Evolutionary conservation across 2,113 vertebrate genomes (phyloP).

Genomic region (Heptranchias perlo): DNA sequence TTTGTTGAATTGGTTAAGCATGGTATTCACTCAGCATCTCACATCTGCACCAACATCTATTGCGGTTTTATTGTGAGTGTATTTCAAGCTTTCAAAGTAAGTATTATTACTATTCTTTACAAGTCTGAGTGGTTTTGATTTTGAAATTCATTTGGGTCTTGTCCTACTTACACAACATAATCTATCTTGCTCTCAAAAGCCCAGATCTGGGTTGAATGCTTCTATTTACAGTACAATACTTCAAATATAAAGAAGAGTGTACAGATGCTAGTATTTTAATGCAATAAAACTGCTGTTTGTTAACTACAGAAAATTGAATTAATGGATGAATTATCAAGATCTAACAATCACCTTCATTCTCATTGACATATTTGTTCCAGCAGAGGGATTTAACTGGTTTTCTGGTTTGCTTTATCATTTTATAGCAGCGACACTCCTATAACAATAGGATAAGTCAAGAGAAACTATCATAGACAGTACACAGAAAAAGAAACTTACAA

Average conservation of each 20-base stretch:
- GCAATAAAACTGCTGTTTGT: not conserved
- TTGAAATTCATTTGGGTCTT: slow-evolving; percentile 33
- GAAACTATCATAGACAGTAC: not conserved
- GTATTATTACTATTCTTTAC: not conserved
- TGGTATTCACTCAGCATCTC: not conserved
- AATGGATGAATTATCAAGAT: slow-evolving; percentile 21
- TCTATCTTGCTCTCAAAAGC: slow-evolving; percentile 19
- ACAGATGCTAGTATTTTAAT: not conserved
- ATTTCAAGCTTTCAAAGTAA: not conserved
- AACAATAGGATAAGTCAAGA: not conserved
- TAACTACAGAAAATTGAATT: slow-evolving; percentile 13
- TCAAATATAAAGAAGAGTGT: slow-evolving; percentile 13
- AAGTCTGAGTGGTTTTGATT: slow-evolving; percentile 29
- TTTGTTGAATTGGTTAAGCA: not conserved
- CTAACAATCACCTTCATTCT: not conserved
- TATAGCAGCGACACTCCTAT: not conserved
- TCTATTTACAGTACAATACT: slow-evolving; percentile 19
- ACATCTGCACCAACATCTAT: not conserved
- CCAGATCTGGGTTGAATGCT: slow-evolving; percentile 28
- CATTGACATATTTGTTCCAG: not conserved
- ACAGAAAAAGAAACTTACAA: too few relatives aligned
- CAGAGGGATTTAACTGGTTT: not conserved
- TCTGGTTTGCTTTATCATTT: not conserved
- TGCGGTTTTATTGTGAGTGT: not conserved
- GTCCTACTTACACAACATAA: slow-evolving; percentile 29